These are phyloP conservation scores for Drosophila ercepeae DNA, from an alignment of 1,140 invertebrate genomes.

Conservation along the genomic window DNA sequence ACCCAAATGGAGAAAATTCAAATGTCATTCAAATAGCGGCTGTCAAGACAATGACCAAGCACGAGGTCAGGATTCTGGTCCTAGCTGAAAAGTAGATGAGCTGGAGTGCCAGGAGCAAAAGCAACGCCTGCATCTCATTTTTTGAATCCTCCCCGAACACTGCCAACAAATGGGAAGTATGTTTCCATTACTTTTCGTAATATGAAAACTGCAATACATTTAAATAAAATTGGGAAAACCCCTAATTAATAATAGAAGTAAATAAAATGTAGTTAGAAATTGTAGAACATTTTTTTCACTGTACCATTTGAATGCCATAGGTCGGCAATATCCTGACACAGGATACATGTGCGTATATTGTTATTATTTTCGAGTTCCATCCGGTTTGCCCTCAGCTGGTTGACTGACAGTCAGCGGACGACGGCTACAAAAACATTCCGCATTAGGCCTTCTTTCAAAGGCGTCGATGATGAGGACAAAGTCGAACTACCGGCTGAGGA, in stretches of 20 bases:
- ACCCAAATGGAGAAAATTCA: slow-evolving; percentile 58
- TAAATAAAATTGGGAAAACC: no score
- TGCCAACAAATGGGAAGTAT: not conserved
- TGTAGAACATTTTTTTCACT: slow-evolving; percentile 59
- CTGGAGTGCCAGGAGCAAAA: slow-evolving; percentile 19
- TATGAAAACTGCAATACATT: no score
- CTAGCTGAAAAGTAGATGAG: slow-evolving; percentile 37
- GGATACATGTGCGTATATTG: slow-evolving; percentile 70
- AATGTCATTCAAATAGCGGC: slow-evolving; percentile 77
- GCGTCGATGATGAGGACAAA: slow-evolving; percentile 43
- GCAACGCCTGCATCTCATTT: slow-evolving; percentile 75
- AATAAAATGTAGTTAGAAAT: no score
- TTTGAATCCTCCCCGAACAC: slow-evolving; percentile 31
- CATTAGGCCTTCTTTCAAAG: slow-evolving; percentile 15
- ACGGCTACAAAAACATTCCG: slow-evolving; percentile 57
- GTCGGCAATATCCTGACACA: slow-evolving; percentile 73
- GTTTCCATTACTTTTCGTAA: no score
- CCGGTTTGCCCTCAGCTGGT: slow-evolving; percentile 67
- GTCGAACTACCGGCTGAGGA: slow-evolving; percentile 44
- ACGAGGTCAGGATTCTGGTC: slow-evolving; percentile 49
- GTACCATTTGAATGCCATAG: slow-evolving; percentile 4
- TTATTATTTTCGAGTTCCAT: slow-evolving; percentile 75
- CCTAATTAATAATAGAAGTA: no score
- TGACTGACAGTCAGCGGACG: slow-evolving; percentile 52
- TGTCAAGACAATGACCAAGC: slow-evolving; percentile 67